A percentile compares a stretch with the other conserved stretches of the same genome.
Evolutionary conservation across 2,113 vertebrate species (phyloP).

Genomic region (Platichthys flesus): DNA sequence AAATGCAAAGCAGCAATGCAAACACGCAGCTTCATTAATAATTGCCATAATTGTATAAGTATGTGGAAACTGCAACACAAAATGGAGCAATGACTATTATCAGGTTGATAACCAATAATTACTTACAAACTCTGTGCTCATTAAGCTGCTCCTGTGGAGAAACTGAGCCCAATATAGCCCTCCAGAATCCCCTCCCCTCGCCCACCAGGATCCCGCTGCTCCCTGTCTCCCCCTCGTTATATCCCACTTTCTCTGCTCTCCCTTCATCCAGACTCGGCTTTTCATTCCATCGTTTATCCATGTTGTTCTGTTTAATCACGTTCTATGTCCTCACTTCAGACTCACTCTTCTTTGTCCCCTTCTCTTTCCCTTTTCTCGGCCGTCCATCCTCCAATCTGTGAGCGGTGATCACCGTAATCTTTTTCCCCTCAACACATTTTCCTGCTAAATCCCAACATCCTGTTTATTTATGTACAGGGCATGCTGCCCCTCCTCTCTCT

Average conservation of each 20-base stretch:
- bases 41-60: constrained; percentile 78
- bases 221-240: constrained; percentile 33
- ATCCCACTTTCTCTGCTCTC: constrained; percentile 37
- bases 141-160: constrained; percentile 73
- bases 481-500: constrained; percentile 23
- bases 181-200: constrained; percentile 60
- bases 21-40: constrained; percentile 52
- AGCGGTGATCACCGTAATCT: constrained; percentile 29
- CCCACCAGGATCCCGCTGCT: constrained; percentile 60
- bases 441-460: constrained; percentile 39
- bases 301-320: constrained; percentile 44
- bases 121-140: constrained; percentile 76
- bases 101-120: constrained; percentile 83
- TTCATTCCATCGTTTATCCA: constrained; percentile 45
- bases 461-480: constrained; percentile 62
- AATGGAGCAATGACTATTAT: constrained; percentile 80
- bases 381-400: constrained; percentile 30
- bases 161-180: constrained; percentile 67
- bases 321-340: constrained; percentile 25
- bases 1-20: constrained; percentile 51
- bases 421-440: constrained; percentile 34
- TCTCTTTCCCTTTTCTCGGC: not conserved
- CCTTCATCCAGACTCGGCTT: not conserved
- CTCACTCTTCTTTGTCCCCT: constrained; percentile 12
- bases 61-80: constrained; percentile 68